Conservation (phyloP, 2,797 vertebrate species). For the Tauraco hartlaubi region DNA sequence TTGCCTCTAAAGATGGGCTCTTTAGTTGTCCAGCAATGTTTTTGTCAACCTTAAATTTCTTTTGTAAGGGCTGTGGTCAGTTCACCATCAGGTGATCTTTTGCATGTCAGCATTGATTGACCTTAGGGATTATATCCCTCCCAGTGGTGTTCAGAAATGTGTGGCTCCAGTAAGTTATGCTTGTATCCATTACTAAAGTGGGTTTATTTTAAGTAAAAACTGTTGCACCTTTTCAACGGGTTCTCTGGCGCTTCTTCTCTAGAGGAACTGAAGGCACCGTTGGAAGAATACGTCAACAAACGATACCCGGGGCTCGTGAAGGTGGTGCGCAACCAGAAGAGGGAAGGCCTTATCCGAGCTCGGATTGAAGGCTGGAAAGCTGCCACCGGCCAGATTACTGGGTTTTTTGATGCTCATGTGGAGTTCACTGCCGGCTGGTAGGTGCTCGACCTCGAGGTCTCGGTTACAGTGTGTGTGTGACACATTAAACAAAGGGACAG, state of each 20-base stretch:
- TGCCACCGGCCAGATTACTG: constrained; percentile 91
- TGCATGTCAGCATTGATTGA: accelerated
- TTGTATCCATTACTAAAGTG: accelerated
- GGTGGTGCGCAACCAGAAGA: constrained; percentile 94
- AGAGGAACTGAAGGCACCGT: constrained; percentile 94
- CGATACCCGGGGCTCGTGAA: constrained; percentile 95
- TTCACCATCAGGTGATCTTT: too few relatives aligned
- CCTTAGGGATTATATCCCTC: not conserved
- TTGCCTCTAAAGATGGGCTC: not conserved
- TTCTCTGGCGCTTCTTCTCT: constrained; percentile 19
- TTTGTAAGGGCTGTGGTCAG: not conserved
- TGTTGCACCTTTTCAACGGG: not conserved
- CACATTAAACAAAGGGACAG: accelerated
- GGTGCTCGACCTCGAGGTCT: constrained; percentile 20
- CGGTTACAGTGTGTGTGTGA: not conserved
- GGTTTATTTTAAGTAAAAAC: not conserved
- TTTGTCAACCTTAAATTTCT: not conserved
- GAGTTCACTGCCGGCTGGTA: constrained; percentile 97
- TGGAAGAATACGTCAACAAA: constrained; percentile 96
- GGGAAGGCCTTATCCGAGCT: constrained; percentile 95
- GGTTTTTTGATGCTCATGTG: constrained; percentile 97
- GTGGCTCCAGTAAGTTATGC: not conserved
- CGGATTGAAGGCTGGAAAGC: constrained; percentile 97
- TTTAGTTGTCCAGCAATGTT: not conserved
- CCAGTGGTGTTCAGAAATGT: not conserved